Evolutionary conservation across 2,113 vertebrate genomes (phyloP), one percentile per base, ranked within the genome.

Genomic region (Onychorhynchus coronatus): DNA sequence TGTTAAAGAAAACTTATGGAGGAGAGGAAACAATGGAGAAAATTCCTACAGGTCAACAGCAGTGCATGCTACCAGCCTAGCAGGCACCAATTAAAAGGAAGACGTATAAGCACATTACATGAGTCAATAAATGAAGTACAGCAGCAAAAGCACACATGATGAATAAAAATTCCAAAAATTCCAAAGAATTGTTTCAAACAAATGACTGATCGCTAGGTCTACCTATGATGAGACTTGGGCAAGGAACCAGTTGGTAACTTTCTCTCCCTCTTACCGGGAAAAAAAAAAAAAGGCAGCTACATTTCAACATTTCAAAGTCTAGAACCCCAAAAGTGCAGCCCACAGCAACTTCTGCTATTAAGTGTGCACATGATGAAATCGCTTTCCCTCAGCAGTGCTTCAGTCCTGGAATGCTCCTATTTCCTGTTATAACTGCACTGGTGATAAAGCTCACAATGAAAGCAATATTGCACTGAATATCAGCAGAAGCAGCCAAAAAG

Each of bases 321-420:
- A 61, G 37, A 73, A 81, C 18, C 14, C 25, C 52, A 88, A 25
- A 28, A 70, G 41, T 6, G 11, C 44, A 84, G 59, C 4, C 16
- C 70, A 63, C 50, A 63, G 56, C 24, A 89, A 65, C 28, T 55
- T 47, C 22, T 79, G 24, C 62, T 89, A 42, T 74, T 56, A 63
- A 67, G 13, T 6, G 39, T 12, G 46, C n/a, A 19, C 5, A 27
- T 25, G 33, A 85, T 21, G 30, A 87, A 84, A 84, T 47, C 2
- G 0, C 65, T 77, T 88, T 80, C 59, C 82, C 72, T 74, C 1
- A 0, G 53, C 52, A 74, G 31, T 0, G 0, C 42, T 76, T 55
- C 41, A 65, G 67, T 41, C 37, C 65, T 74, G 68, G 35, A 74
- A 35, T 2, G 19, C 13, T 68, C 63, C 39, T 27, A 50, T 70